Base-by-base conservation (phyloP, 2,888 invertebrate species). In the Odontocerum albicorne region DNA sequence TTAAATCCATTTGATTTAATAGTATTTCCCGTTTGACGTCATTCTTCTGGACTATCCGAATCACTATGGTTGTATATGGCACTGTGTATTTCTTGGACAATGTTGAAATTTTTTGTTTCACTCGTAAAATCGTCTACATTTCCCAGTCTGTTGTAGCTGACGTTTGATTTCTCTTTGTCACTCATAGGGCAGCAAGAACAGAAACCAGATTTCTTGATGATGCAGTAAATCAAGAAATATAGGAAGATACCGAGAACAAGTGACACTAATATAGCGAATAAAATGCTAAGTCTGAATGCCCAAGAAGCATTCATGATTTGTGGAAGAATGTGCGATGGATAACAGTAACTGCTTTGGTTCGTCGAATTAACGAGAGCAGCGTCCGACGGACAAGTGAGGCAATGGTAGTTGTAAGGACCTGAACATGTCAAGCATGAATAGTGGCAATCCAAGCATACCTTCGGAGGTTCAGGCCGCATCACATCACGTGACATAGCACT, bases 391-490 rank as follows among this genome's bases (percentile, higher is more conserved):
- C 90, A 90, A 3, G 80, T 72, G 35, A 75, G 70, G 68, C 90
- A 90, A 65, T 89, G 83, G 65, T 81, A 82, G 69, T 86, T 84
- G 63, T 81, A 79, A 4, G 88, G 84, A 7, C 89, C 89, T 4
- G 72, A 70, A 66, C 90, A 90, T 7, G 77, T 76, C 53, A 79
- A 77, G 68, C 90, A 90, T n/a, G 85, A 81, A 68, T 90, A 89
- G 71, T 90, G 89, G 67, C 90, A 90, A 21, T 75, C 72, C 2
- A 82, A 70, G 66, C 90, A 90, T 46, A 75, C 72, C 21, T 70
- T 69, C 4, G 74, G 75, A 27, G 67, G 63, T 64, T 67, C 68
- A 20, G 66, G 65, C 21, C 35, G 46, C 55, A 57, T 67, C 64
- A 36, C 57, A 63, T 61, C 59, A 21, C 51, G 38, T 75, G 68